A percentile compares a stretch with the other conserved stretches of the same genome.
Evolutionary conservation across 92 coral and sea anemone genomes (phyloP).

Genomic region (Meandrina meandrites): DNA sequence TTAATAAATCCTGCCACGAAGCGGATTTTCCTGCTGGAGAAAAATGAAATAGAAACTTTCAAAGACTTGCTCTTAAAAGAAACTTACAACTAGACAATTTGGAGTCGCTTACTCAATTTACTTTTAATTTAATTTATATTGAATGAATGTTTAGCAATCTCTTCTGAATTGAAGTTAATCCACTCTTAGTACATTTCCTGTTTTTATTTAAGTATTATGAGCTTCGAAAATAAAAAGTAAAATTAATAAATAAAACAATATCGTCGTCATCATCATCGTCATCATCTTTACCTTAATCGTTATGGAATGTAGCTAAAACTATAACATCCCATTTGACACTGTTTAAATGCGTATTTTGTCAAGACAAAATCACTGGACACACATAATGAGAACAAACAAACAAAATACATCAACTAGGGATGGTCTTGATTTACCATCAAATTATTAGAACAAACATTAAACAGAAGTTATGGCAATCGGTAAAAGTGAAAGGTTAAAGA

Average conservation of each 20-base stretch:
- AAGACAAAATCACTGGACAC: neutral
- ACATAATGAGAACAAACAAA: no score
- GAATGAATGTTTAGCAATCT: no score
- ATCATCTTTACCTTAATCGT: neutral
- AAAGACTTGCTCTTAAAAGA: neutral
- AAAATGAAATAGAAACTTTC: neutral
- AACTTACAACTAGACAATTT: neutral
- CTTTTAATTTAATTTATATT: neutral
- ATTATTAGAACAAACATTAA: no score
- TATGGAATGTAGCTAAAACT: neutral
- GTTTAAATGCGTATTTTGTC: neutral
- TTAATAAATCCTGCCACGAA: neutral
- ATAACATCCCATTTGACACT: neutral
- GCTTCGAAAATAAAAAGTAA: neutral
- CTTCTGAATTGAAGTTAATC: neutral
- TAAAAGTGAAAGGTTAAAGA: no score
- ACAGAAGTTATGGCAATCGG: no score
- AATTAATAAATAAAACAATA: neutral
- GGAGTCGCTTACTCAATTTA: neutral
- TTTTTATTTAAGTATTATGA: neutral
- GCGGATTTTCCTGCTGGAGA: conserved; percentile 6
- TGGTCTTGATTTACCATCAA: no score
- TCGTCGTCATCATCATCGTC: neutral
- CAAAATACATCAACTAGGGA: no score
- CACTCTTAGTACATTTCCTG: neutral